phyloP scores from a whole-genome alignment of 1,140 invertebrate species.

The Bilobella aurantiaca region DNA sequence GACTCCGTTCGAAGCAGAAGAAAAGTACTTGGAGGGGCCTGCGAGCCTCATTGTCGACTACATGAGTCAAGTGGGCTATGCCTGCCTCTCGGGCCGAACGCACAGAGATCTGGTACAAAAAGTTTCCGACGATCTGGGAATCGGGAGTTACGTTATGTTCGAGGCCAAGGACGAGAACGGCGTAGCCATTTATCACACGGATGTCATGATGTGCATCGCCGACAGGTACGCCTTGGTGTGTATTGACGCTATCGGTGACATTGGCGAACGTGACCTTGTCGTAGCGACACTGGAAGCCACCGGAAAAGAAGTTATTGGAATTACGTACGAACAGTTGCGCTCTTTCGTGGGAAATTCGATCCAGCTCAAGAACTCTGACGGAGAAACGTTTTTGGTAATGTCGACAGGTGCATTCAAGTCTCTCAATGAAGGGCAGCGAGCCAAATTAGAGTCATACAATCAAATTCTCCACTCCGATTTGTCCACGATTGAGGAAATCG shows the following conservation, averaged over 20 bases:
- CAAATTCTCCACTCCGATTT: conserved; percentile 27
- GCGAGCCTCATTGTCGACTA: conserved; percentile 34
- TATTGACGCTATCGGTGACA: conserved; percentile 25
- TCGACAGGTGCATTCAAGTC: conserved; percentile 22
- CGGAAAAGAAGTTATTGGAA: conserved; percentile 30
- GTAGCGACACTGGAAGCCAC: conserved; percentile 10
- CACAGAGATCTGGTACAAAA: conserved; percentile 21
- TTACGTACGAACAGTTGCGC: conserved; percentile 29
- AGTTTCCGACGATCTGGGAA: conserved; percentile 21
- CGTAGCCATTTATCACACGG: conserved; percentile 34
- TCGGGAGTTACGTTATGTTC: conserved; percentile 21
- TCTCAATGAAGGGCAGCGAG: conserved; percentile 26
- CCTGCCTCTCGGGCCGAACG: conserved; percentile 24
- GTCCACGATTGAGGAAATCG: conserved; percentile 31
- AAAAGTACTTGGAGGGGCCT: conserved; percentile 34
- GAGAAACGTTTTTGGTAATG: conserved; percentile 29
- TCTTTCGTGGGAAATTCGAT: conserved; percentile 33
- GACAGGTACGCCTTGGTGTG: conserved; percentile 30
- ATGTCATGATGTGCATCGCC: conserved; percentile 35
- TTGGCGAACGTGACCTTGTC: conserved; percentile 12
- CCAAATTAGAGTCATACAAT: conserved; percentile 16
- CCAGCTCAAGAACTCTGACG: conserved; percentile 20
- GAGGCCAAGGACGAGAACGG: conserved; percentile 15
- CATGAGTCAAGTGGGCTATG: conserved; percentile 25
- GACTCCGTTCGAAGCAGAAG: conserved; percentile 18